Evolutionary conservation across 2,113 vertebrate species (phyloP), one percentile per base, ranked within the genome.

Genomic region (Tyrannus savana): DNA sequence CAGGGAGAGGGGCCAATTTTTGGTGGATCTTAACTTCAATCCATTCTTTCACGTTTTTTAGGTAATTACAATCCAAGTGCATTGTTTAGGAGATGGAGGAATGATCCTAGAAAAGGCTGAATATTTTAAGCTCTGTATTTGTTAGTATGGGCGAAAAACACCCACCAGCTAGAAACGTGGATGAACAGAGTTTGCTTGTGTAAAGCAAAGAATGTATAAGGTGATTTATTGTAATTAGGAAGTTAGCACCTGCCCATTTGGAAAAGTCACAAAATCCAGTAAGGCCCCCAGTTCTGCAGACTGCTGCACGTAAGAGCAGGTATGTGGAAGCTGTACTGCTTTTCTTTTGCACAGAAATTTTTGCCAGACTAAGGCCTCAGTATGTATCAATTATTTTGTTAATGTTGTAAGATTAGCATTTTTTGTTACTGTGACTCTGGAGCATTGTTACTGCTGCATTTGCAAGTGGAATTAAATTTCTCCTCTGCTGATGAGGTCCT

Each of bases 91-190:
- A 90, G 49, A 73, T 49, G 37, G 18, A 53, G 47, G 42, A 89
- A 90, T 53, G 50, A 42, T 46, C 39, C 33, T 63, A 76, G 47
- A 86, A 94, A 75, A 49, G 30, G 55, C 5, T 33, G 37, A 71
- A 52, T 95, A 93, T 84, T 84, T 76, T 64, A 91, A 86, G 72
- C 82, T 87, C 68, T 88, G 35, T 55, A 67, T 93, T 82, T 86
- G 49, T 86, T 69, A 90, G 42, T 44, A 59, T 33, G 55, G 87
- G 64, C 69, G 68, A 81, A 84, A 90, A 83, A 73, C 60, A 72
- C 68, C 39, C 77, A 82, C 60, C 79, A 46, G 72, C 58, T 78
- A 91, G 60, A 86, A 87, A 68, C 35, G 67, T 9, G 10, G 31
- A 82, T 84, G 46, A 50, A 39, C 14, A 24, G 52, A 83, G 39